Conservation (phyloP, 2,113 vertebrate species). For the Gavia stellata region DNA sequence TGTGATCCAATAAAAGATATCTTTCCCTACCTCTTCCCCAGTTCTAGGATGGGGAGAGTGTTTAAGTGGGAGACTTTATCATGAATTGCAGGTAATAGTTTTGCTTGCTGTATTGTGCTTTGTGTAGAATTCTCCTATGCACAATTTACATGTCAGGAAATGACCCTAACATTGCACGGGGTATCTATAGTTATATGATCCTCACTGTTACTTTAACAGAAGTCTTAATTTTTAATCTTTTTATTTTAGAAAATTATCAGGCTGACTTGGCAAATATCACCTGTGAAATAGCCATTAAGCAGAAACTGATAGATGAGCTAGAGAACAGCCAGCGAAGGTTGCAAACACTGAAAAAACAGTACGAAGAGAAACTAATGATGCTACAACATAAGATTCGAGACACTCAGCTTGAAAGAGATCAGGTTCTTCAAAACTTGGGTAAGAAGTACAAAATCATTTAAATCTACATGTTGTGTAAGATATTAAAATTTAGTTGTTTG, state of each 20-base stretch:
- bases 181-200: not conserved
- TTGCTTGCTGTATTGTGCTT: not conserved
- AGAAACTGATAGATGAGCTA: conserved; percentile 96
- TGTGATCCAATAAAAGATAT: not conserved
- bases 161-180: not conserved
- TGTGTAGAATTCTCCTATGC: not conserved
- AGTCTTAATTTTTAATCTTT: not conserved
- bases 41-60: not conserved
- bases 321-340: conserved; percentile 96
- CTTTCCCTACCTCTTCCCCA: not conserved
- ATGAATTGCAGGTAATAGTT: not conserved
- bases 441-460: conserved; percentile 6
- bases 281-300: conserved; percentile 99
- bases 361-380: conserved; percentile 96
- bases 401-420: conserved; percentile 95
- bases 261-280: conserved; percentile 97
- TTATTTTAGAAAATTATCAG: conserved; percentile 85
- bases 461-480: not conserved
- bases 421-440: conserved; percentile 97
- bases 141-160: not conserved
- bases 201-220: not conserved
- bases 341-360: conserved; percentile 93
- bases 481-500: not conserved
- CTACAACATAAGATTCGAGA: conserved; percentile 95
- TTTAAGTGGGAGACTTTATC: not conserved